A percentile compares a stretch with the other conserved stretches of the same genome.
Evolutionary conservation across 2,113 vertebrate species (phyloP).

Genomic region (Zeus faber): DNA sequence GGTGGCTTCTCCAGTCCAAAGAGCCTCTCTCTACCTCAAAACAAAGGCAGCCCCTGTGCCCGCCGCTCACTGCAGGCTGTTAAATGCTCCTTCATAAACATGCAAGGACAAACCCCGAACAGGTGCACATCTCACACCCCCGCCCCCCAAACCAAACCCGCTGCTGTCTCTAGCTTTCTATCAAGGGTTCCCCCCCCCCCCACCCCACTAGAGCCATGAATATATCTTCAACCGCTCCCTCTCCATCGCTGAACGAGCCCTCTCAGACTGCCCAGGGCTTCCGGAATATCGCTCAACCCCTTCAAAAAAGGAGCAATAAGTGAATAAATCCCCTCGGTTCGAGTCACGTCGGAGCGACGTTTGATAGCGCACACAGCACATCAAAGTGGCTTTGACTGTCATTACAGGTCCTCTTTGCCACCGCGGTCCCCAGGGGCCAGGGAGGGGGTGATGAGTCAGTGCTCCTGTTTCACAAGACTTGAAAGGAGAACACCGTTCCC

Average conservation of each 20-base stretch:
- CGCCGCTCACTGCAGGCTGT: constrained; percentile 39
- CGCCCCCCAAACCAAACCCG: constrained; percentile 13
- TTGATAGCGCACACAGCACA: not conserved
- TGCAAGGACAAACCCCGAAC: constrained; percentile 27
- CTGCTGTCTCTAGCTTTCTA: constrained; percentile 17
- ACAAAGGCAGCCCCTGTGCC: constrained; percentile 38
- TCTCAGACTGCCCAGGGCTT: constrained; percentile 3
- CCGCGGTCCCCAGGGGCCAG: not conserved
- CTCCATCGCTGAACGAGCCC: not conserved
- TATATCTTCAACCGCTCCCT: not conserved
- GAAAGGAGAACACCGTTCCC: not conserved
- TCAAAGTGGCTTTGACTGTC: constrained; percentile 1
- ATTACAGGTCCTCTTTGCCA: not conserved
- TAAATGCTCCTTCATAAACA: constrained; percentile 29
- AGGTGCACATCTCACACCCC: constrained; percentile 39
- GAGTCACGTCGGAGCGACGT: not conserved
- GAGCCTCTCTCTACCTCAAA: constrained; percentile 39
- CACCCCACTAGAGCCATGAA: not conserved
- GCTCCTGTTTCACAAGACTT: not conserved
- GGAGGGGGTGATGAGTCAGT: not conserved
- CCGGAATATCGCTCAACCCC: not conserved
- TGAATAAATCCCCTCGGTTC: not conserved
- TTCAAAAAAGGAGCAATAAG: not conserved
- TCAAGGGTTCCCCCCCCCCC: constrained; percentile 39
- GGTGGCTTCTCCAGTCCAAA: constrained; percentile 38